Evolutionary conservation across 1,140 invertebrate species (phyloP), one percentile per base, ranked within the genome.

Genomic region (Plectrocnemia conspersa): DNA sequence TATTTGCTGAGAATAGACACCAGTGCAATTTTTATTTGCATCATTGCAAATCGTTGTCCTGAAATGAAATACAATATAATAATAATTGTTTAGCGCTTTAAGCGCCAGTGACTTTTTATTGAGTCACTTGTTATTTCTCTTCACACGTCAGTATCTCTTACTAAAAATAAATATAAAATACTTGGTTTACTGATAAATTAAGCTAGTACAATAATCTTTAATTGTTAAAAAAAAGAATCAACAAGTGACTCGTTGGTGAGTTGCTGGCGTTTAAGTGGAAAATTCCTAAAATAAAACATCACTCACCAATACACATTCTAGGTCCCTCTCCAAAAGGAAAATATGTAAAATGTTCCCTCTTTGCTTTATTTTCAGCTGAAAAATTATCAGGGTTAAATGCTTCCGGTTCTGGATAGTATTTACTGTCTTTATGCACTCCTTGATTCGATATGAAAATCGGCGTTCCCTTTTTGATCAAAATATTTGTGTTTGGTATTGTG

Each of bases 1-100:
- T 65, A 74, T 13, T 62, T 56, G 13, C 29, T 47, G 3, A 77
- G 44, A 7, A 77, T 56, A 11, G 65, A 44, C 1, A 68, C 59
- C 7, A 78, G 52, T 4, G 66, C 74, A 21, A 75, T 54, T 53
- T 67, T 69, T 2, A 64, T 66, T 58, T 76, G 72, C 63, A 76
- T 64, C 32, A 69, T 63, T 6, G 68, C 75, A 54, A 77, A 74
- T 9, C 74, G 60, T 54, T 48, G 29, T 1, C 50, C 56, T 58
- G 45, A 22, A 58, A 58, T 25, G 22, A 11, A 47, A 13, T 23
- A 24, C 3, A 41, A 41, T 1, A 13, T 0, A 7, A 23, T 19
- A 38, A 13, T 21, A 21, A 23, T n/a, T 3, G 32, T 16, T 16
- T 24, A 11, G 10, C 4, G 15, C 2, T 18, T 5, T 11, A 23